phyloP scores from a whole-genome alignment of 2,888 invertebrate species.

The Drosophila peninsularis region DNA sequence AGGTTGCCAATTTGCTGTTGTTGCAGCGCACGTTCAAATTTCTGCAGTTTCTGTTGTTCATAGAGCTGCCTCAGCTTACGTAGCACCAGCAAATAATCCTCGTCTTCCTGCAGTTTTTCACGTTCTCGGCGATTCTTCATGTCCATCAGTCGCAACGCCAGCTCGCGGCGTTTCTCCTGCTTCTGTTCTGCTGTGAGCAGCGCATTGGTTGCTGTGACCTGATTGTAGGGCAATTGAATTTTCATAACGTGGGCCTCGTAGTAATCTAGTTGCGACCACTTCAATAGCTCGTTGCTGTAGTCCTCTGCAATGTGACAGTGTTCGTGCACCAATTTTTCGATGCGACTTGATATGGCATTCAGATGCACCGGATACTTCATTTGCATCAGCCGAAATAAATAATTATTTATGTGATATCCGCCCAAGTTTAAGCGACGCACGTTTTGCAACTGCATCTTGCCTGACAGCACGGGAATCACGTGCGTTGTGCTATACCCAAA shows the following conservation, averaged over 20 bases:
- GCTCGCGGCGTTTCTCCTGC: conserved; percentile 93
- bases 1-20: conserved; percentile 91
- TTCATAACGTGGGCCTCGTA: conserved; percentile 93
- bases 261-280: conserved; percentile 93
- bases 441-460: conserved; percentile 88
- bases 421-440: conserved; percentile 93
- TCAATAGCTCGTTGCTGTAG: conserved; percentile 91
- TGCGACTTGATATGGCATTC: conserved; percentile 93
- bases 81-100: conserved; percentile 92
- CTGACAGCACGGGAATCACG: conserved; percentile 92
- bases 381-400: conserved; percentile 92
- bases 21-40: conserved; percentile 90
- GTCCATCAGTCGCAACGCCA: conserved; percentile 93
- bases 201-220: conserved; percentile 85
- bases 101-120: conserved; percentile 94
- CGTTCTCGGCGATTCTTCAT: conserved; percentile 95
- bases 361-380: conserved; percentile 97
- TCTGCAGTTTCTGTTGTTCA: conserved; percentile 90
- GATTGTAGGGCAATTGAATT: conserved; percentile 93
- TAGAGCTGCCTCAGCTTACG: conserved; percentile 90
- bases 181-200: conserved; percentile 89
- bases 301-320: conserved; percentile 92
- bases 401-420: conserved; percentile 93
- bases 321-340: conserved; percentile 93
- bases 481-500: conserved; percentile 96